Evolutionary conservation across 2,113 vertebrate species (phyloP).

Genomic region (Melanerpes aurifrons): DNA sequence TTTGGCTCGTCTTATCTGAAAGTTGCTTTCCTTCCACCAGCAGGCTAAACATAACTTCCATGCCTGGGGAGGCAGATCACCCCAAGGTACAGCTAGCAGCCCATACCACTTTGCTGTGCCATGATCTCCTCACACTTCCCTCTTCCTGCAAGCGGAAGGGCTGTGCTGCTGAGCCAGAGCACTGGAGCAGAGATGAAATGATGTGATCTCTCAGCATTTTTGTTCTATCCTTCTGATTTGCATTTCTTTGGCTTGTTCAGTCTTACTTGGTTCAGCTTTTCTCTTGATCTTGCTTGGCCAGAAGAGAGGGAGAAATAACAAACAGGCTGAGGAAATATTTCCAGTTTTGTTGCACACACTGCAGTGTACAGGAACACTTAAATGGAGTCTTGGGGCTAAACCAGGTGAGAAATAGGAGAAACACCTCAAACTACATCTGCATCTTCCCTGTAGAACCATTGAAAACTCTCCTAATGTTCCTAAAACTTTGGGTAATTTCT

Average conservation of each 20-base stretch:
- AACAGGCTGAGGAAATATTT: conserved; percentile 18
- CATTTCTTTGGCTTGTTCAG: background rate
- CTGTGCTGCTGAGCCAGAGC: background rate
- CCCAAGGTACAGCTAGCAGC: background rate
- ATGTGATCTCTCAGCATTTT: background rate
- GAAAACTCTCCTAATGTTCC: background rate
- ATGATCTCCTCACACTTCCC: background rate
- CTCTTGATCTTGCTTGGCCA: background rate
- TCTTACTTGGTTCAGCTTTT: background rate
- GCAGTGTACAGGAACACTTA: background rate
- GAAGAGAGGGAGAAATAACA: background rate
- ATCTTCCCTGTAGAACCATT: background rate
- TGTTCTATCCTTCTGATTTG: background rate
- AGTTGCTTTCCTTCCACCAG: background rate
- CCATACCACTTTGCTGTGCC: fast-evolving
- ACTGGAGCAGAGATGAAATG: background rate
- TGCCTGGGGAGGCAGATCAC: background rate
- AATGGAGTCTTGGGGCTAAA: background rate
- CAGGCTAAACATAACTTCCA: background rate
- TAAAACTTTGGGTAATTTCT: background rate
- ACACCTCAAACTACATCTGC: background rate
- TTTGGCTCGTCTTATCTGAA: background rate
- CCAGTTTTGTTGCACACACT: background rate
- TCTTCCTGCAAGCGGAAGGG: background rate
- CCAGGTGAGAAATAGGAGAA: background rate